Evolutionary conservation across 1,140 invertebrate genomes (phyloP).

Genomic region (Bombus affinis): DNA sequence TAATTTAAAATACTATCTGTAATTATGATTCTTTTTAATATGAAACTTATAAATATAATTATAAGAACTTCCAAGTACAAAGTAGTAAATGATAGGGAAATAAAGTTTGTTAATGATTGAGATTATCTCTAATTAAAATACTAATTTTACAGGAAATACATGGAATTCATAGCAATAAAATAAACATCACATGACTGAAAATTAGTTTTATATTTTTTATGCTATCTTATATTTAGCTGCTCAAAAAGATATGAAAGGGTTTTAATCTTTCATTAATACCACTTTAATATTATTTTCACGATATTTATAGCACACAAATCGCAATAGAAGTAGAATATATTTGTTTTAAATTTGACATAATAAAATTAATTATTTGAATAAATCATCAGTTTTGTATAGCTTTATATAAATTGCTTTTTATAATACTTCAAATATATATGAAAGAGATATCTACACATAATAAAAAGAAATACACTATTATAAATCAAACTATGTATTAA

Average conservation of each 20-base stretch:
- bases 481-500: slow-evolving; percentile 15
- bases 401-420: slow-evolving; percentile 14
- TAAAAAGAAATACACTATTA: neutral
- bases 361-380: slow-evolving; percentile 8
- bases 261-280: slow-evolving; percentile 26
- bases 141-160: slow-evolving; percentile 18
- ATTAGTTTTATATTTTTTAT: slow-evolving; percentile 5
- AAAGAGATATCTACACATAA: slow-evolving; percentile 1
- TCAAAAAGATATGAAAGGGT: slow-evolving; percentile 12
- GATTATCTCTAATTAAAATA: neutral
- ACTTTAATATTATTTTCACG: slow-evolving; percentile 26
- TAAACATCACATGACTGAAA: neutral
- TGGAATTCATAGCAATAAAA: neutral
- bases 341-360: neutral
- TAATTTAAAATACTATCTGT: slow-evolving; percentile 4
- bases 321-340: neutral
- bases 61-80: slow-evolving; percentile 22
- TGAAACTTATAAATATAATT: slow-evolving; percentile 31
- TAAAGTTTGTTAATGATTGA: slow-evolving; percentile 6
- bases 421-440: slow-evolving; percentile 20
- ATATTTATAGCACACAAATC: slow-evolving; percentile 33
- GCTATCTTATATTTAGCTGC: neutral
- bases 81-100: slow-evolving; percentile 25
- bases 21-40: slow-evolving; percentile 19
- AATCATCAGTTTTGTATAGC: slow-evolving; percentile 20